Conservation (phyloP, 2,888 invertebrate species). For the Baronia brevicornis region DNA sequence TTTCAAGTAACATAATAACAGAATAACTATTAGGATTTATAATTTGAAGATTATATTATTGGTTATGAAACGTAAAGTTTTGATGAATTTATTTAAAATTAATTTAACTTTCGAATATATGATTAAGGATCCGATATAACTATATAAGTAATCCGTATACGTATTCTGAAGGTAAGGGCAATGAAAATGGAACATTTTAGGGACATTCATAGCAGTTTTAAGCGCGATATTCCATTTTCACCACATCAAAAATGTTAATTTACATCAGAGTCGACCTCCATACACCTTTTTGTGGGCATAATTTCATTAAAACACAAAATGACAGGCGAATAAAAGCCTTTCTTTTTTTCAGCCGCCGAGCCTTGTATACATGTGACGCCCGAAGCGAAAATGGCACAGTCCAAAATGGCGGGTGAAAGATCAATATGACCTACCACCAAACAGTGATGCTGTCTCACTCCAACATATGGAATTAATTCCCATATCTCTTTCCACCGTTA, state of each 20-base stretch:
- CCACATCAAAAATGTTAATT: conserved; percentile 60
- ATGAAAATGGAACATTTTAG: conserved; percentile 27
- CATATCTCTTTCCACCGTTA: conserved; percentile 45
- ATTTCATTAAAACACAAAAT: conserved; percentile 68
- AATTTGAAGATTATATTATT: too few relatives aligned
- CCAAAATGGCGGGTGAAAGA: conserved; percentile 75
- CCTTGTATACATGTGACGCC: conserved; percentile 62
- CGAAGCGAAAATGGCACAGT: conserved; percentile 64
- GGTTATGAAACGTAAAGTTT: too few relatives aligned
- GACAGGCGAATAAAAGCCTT: conserved; percentile 61
- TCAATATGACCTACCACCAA: conserved; percentile 74
- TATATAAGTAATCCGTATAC: too few relatives aligned
- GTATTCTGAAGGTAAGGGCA: conserved; percentile 13
- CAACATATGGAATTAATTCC: conserved; percentile 25
- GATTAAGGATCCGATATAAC: too few relatives aligned
- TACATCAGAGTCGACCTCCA: conserved; percentile 48
- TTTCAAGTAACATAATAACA: too few relatives aligned
- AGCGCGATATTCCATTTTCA: conserved; percentile 39
- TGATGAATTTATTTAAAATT: too few relatives aligned
- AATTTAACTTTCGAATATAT: too few relatives aligned
- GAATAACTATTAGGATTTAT: too few relatives aligned
- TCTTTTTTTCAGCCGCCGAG: conserved; percentile 45
- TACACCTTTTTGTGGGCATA: conserved; percentile 45
- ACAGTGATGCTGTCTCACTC: conserved; percentile 50
- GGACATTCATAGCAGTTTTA: conserved; percentile 24